These are phyloP conservation scores for Aplodontia rufa DNA, from an alignment of 2,113 vertebrate species.

Conservation along the genomic window DNA sequence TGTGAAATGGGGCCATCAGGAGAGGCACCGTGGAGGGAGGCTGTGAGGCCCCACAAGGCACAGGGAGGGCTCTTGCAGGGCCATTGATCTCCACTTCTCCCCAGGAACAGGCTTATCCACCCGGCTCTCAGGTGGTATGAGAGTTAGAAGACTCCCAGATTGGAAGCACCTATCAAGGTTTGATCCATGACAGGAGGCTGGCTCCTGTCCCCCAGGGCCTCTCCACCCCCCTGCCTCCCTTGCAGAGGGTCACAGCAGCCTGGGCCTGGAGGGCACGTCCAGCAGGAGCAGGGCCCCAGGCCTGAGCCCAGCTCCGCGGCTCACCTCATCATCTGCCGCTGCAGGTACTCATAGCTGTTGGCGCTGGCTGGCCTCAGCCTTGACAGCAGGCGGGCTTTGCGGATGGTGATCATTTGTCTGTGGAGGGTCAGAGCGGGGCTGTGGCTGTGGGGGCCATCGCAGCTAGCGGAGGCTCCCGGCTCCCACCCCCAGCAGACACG, in stretches of 20 bases:
- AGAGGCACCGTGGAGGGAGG: neutral
- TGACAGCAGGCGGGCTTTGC: neutral
- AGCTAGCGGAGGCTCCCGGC: neutral
- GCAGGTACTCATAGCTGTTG: slow-evolving; percentile 60
- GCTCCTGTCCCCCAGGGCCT: neutral
- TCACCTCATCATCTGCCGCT: slow-evolving; percentile 60
- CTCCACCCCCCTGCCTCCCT: neutral
- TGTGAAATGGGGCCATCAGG: neutral
- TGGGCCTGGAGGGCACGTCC: neutral
- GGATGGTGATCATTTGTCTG: slow-evolving; percentile 82
- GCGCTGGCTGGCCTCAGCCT: slow-evolving; percentile 35
- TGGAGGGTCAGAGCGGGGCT: neutral
- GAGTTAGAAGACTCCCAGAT: neutral
- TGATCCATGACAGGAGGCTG: neutral
- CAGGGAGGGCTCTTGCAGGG: rapidly evolving
- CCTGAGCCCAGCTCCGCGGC: rapidly evolving
- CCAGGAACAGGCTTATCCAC: neutral
- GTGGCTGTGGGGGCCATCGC: rapidly evolving
- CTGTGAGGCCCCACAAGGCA: neutral
- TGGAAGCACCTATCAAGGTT: neutral
- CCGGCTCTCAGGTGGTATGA: neutral
- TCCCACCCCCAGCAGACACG: neutral
- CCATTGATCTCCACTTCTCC: neutral
- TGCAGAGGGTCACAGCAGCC: neutral
- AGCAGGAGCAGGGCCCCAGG: neutral